These are phyloP conservation scores for Proterorhinus semilunaris DNA, from an alignment of 2,113 vertebrate genomes.

Conservation along the genomic window DNA sequence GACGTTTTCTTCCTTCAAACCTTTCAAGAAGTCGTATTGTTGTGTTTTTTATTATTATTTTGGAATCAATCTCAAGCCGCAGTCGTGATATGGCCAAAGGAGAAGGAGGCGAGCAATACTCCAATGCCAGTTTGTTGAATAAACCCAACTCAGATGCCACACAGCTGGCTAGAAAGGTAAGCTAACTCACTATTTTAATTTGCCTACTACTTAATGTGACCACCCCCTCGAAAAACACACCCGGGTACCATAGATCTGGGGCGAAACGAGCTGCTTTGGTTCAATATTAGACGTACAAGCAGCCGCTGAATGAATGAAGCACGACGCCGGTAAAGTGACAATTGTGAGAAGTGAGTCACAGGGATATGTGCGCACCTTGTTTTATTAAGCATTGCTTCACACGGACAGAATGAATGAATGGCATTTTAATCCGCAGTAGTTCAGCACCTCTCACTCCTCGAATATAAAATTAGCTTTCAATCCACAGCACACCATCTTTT, in stretches of 20 bases:
- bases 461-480: background rate
- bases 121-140: conserved; percentile 69
- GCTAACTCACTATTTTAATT: background rate
- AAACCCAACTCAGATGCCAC: conserved; percentile 54
- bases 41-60: background rate
- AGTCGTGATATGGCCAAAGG: conserved; percentile 71
- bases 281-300: background rate
- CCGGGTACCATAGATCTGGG: too few relatives aligned
- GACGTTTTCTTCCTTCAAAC: background rate
- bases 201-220: too few relatives aligned
- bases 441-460: background rate
- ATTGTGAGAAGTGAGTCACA: background rate
- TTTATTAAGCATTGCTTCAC: background rate
- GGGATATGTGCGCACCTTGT: background rate
- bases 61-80: background rate
- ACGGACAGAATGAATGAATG: background rate
- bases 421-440: background rate
- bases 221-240: too few relatives aligned
- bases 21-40: background rate
- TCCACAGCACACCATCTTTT: background rate
- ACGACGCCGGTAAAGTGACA: background rate
- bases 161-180: conserved; percentile 58
- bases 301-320: conserved; percentile 27
- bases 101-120: conserved; percentile 74
- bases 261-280: background rate